These are phyloP conservation scores for Chaenodraco wilsoni DNA, from an alignment of 2,797 vertebrate genomes.

Conservation along the genomic window DNA sequence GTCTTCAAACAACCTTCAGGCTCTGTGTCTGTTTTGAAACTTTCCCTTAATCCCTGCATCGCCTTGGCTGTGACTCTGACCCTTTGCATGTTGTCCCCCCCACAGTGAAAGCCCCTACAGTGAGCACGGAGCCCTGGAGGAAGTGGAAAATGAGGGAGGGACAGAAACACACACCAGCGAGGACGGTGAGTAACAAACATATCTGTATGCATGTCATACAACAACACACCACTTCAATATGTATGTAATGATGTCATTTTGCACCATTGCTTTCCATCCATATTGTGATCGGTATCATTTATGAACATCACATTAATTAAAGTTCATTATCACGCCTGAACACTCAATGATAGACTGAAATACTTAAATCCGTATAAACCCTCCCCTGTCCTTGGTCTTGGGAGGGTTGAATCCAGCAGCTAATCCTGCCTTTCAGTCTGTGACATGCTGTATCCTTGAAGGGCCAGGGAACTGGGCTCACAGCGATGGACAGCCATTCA, in stretches of 20 bases:
- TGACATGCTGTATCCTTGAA: constrained; percentile 67
- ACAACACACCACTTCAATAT: background rate
- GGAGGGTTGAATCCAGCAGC: constrained; percentile 57
- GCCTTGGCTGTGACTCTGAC: constrained; percentile 28
- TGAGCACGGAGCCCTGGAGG: constrained; percentile 94
- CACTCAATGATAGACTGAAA: background rate
- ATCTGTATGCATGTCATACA: background rate
- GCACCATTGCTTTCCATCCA: background rate
- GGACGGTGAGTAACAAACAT: constrained; percentile 86
- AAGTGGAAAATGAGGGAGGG: constrained; percentile 93
- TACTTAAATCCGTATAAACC: background rate
- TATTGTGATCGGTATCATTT: background rate
- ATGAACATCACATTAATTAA: background rate
- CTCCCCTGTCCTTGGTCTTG: constrained; percentile 1
- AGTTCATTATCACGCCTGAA: background rate
- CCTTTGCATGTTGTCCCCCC: constrained; percentile 32
- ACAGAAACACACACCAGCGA: constrained; percentile 97
- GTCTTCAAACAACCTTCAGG: background rate
- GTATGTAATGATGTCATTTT: background rate
- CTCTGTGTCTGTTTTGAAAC: background rate
- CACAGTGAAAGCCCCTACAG: constrained; percentile 97
- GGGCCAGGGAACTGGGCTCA: constrained; percentile 42
- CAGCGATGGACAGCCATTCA: constrained; percentile 66
- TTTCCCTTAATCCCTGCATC: background rate
- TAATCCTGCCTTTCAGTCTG: constrained; percentile 73